Conservation (phyloP, 2,888 invertebrate species). For the Ophioninae sp. region DNA sequence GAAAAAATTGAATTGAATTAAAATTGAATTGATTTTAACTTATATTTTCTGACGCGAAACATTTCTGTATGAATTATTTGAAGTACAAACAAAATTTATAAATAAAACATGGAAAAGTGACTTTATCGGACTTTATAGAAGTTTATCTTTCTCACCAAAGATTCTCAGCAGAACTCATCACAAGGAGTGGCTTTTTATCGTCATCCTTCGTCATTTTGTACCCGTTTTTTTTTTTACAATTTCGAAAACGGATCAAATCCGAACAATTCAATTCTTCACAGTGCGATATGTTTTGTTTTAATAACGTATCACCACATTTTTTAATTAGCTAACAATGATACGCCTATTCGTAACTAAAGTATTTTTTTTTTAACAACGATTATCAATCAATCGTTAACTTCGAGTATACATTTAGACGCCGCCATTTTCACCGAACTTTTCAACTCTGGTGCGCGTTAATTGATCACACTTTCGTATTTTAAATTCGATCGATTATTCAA, state of each 20-base stretch:
- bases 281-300: not conserved
- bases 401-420: not conserved
- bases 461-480: not conserved
- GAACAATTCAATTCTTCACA: not conserved
- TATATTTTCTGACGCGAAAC: not conserved
- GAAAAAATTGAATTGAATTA: too few species aligned
- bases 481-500: not conserved
- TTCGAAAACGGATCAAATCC: not conserved
- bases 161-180: constrained; percentile 56
- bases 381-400: not conserved
- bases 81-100: not conserved
- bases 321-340: not conserved
- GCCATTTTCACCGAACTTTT: not conserved
- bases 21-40: not conserved
- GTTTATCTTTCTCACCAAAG: constrained; percentile 68
- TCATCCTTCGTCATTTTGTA: constrained; percentile 46
- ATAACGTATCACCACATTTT: not conserved
- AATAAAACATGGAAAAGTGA: not conserved
- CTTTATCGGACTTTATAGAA: not conserved
- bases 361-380: not conserved
- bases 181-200: constrained; percentile 64
- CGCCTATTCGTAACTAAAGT: not conserved
- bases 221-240: not conserved
- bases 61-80: not conserved
- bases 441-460: not conserved